Evolutionary conservation across 2,113 vertebrate genomes (phyloP).

Genomic region (Carassius gibelio): DNA sequence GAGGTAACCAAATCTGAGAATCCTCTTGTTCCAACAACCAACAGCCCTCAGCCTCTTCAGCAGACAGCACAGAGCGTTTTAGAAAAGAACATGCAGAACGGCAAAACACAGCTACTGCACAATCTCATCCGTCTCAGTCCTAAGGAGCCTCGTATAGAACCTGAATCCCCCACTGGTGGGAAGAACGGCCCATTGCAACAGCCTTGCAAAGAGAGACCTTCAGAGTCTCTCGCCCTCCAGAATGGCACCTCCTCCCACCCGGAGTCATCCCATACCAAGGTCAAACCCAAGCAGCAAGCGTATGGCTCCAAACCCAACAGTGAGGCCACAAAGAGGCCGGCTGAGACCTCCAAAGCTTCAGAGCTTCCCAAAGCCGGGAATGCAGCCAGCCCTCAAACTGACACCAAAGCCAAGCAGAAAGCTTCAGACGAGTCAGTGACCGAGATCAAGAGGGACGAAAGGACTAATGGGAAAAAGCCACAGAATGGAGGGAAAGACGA

Average conservation of each 20-base stretch:
- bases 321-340: constrained; percentile 72
- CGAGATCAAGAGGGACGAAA: constrained; percentile 82
- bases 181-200: constrained; percentile 35
- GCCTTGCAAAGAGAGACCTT: constrained; percentile 73
- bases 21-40: constrained; percentile 53
- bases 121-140: constrained; percentile 75
- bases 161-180: constrained; percentile 31
- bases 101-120: constrained; percentile 82
- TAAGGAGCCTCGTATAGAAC: constrained; percentile 66
- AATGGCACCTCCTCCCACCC: constrained; percentile 74
- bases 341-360: constrained; percentile 65
- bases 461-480: constrained; percentile 74
- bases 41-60: constrained; percentile 78
- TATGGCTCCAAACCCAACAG: constrained; percentile 66
- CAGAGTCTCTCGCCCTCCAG: constrained; percentile 75
- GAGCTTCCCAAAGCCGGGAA: constrained; percentile 76
- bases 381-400: constrained; percentile 55
- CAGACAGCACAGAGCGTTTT: constrained; percentile 78
- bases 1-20: constrained; percentile 71
- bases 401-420: constrained; percentile 71
- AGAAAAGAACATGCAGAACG: constrained; percentile 82
- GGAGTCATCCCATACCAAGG: constrained; percentile 71
- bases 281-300: constrained; percentile 76
- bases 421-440: constrained; percentile 69
- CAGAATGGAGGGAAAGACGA: constrained; percentile 82